phyloP scores from a whole-genome alignment of 1,140 invertebrate species.

The Brachionus manjavacas region DNA sequence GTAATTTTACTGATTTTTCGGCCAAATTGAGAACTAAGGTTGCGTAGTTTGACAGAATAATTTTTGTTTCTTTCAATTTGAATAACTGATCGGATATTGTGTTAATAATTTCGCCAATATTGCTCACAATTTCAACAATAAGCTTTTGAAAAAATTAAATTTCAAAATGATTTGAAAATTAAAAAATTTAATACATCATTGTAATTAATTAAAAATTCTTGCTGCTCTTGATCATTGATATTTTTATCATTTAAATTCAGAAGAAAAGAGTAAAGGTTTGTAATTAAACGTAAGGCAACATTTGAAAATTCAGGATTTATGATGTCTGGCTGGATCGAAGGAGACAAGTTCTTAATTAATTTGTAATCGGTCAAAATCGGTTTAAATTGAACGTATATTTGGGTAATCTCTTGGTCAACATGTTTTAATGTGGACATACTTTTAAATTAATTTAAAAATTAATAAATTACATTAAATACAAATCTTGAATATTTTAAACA shows the following conservation, averaged over 20 bases:
- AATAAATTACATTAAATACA: neutral
- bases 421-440: neutral
- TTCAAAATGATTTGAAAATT: neutral
- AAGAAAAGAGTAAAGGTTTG: neutral
- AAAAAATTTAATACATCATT: neutral
- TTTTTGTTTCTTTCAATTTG: neutral
- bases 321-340: neutral
- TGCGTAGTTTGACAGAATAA: neutral
- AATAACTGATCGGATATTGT: neutral
- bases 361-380: neutral
- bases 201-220: neutral
- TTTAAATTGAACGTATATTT: neutral
- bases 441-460: neutral
- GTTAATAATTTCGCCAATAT: constrained; percentile 5
- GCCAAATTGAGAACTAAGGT: neutral
- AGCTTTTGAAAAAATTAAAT: neutral
- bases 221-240: neutral
- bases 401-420: neutral
- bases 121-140: neutral
- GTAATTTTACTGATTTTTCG: neutral
- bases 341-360: neutral
- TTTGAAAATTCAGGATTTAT: neutral
- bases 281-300: neutral
- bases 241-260: neutral
- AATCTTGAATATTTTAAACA: neutral